A percentile compares a stretch with the other conserved stretches of the same genome.
These are phyloP conservation scores for Amphiprion clarkii DNA, from an alignment of 2,797 vertebrate genomes.

Conservation along the genomic window DNA sequence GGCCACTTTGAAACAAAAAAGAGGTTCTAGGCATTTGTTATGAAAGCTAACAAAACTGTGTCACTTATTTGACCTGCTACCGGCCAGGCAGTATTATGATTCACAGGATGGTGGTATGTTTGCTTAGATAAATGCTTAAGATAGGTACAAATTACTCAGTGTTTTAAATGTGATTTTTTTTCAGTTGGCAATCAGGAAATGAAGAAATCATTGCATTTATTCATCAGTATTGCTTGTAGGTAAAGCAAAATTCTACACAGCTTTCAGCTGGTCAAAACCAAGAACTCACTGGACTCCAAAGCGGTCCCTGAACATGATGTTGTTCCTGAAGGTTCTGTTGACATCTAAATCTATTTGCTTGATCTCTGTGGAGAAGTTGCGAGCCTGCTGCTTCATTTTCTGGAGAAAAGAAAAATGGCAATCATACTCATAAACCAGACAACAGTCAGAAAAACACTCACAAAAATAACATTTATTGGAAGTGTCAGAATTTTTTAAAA, in stretches of 20 bases:
- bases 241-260: neutral
- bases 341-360: conserved; percentile 96
- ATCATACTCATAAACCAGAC: neutral
- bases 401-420: conserved; percentile 52
- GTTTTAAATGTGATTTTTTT: neutral
- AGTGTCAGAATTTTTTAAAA: neutral
- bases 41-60: conserved; percentile 7
- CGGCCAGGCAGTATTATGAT: neutral
- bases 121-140: neutral
- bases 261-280: neutral
- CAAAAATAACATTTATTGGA: neutral
- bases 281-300: conserved; percentile 93
- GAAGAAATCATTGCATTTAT: neutral
- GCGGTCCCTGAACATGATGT: conserved; percentile 96
- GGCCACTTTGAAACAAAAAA: conserved; percentile 1
- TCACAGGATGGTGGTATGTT: neutral
- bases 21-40: neutral
- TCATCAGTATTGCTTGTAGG: neutral
- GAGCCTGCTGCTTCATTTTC: conserved; percentile 94
- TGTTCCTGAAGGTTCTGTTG: conserved; percentile 95
- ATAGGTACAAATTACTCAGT: neutral
- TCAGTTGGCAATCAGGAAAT: neutral
- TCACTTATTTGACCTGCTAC: conserved; percentile 13
- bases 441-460: too few species aligned
- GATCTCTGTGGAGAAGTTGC: conserved; percentile 90